Evolutionary conservation across 2,797 vertebrate genomes (phyloP), one percentile per base, ranked within the genome.

Genomic region (Bufotes viridis): DNA sequence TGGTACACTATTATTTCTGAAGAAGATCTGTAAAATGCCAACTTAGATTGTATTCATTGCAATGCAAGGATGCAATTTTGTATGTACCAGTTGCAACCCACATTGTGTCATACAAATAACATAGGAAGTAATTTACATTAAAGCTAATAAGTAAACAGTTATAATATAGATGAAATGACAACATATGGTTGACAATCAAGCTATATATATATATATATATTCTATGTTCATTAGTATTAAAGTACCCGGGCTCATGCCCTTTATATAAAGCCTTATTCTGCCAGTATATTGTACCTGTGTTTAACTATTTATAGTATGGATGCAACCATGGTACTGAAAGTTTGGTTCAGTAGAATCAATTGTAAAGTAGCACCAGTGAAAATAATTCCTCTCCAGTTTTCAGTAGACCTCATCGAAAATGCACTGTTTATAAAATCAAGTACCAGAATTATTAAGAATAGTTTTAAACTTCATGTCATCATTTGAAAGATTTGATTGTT

Each of bases 1-100:
- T 69, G 67, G 51, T 81, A 85, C 74, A 60, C 53, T n/a, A 84
- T 84, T 58, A 88, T 84, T 63, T 88, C 22, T 51, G 15, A 60
- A 63, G 22, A 6, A 70, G 29, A 53, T 70, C 51, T 85, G 42
- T 65, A 85, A 85, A 78, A 78, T 55, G 51, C 4, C 74, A 78
- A 55, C 74, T 24, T 78, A 13, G 13, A 75, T 75, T 75, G 18
- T 24, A 24, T 78, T 20, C 55, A 49, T 15, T 42, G 29, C 29
- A 72, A 70, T 29, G 34, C 70, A 70, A 70, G 24, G 67, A 70
- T 26, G 34, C 1, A 17, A 42, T 11, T 29, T 79, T 79, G 13
- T 26, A n/a, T 18, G 24, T 34, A 29, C 24, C 8, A 58, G 17
- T 20, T 20, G 70, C 29, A 5, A 7, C 10, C 17, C 1, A 29